Evolutionary conservation across 2,888 invertebrate genomes (phyloP).

Genomic region (Pemphredon lugubris): DNA sequence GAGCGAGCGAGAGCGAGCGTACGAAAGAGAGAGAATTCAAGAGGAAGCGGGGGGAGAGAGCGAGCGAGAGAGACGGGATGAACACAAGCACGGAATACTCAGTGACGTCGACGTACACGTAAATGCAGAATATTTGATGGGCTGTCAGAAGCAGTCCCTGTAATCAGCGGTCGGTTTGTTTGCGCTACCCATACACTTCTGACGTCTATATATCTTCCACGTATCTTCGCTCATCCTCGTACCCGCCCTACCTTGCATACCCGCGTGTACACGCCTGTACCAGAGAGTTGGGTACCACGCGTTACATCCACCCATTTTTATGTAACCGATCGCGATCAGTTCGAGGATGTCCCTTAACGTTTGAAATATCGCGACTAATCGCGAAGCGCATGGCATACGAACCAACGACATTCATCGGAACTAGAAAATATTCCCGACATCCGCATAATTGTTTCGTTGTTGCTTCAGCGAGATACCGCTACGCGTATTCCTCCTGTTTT

Average conservation of each 20-base stretch:
- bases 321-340: neutral
- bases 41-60: constrained; percentile 39
- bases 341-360: neutral
- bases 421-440: no score
- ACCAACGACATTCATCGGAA: no score
- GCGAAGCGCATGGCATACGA: no score
- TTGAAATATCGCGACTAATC: no score
- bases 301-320: neutral
- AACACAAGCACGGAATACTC: constrained; percentile 77
- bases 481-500: no score
- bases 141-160: constrained; percentile 80
- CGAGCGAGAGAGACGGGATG: constrained; percentile 50
- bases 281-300: no score
- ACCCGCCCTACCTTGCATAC: no score
- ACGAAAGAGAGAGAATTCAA: constrained; percentile 26
- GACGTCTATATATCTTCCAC: constrained; percentile 52
- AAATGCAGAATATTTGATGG: constrained; percentile 80
- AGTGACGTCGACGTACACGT: constrained; percentile 78
- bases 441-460: no score
- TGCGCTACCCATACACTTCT: constrained; percentile 73
- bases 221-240: constrained; percentile 44
- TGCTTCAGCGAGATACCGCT: no score
- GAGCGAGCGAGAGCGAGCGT: constrained; percentile 38
- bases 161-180: constrained; percentile 80
- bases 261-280: no score